Percentiles rank a stretch among this genome's conserved stretches.
phyloP scores from a whole-genome alignment of 2,113 vertebrate species.

The Antigone vipio region DNA sequence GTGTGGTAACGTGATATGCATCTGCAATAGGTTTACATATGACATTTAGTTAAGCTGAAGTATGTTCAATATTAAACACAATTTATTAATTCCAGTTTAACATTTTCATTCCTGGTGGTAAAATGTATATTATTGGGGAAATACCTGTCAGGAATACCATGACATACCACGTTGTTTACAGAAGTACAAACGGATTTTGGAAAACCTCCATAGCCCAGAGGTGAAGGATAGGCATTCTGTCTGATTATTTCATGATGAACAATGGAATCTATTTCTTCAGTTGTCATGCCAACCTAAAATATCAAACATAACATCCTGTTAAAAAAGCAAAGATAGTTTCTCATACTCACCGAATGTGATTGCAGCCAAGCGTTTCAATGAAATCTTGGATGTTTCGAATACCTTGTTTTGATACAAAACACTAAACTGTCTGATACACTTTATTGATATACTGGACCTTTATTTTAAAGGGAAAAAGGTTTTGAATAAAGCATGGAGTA shows the following conservation, averaged over 20 bases:
- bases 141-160: constrained; percentile 92
- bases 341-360: constrained; percentile 17
- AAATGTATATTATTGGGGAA: constrained; percentile 72
- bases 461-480: neutral
- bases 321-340: constrained; percentile 59
- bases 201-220: constrained; percentile 91
- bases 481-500: neutral
- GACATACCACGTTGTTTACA: constrained; percentile 90
- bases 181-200: constrained; percentile 94
- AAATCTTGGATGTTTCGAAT: constrained; percentile 23
- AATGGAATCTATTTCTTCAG: constrained; percentile 94
- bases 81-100: constrained; percentile 47
- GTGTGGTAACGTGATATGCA: neutral
- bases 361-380: neutral
- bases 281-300: constrained; percentile 95
- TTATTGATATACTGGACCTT: neutral
- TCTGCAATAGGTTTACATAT: neutral
- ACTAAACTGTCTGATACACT: neutral
- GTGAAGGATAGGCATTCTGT: constrained; percentile 94
- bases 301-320: constrained; percentile 68
- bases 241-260: constrained; percentile 93
- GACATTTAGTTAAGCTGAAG: constrained; percentile 16
- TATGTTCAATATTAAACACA: constrained; percentile 40
- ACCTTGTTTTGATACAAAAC: neutral
- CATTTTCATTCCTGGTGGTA: constrained; percentile 35